phyloP scores from a whole-genome alignment of 1,140 invertebrate species.

The Trigoniulus corallinus region DNA sequence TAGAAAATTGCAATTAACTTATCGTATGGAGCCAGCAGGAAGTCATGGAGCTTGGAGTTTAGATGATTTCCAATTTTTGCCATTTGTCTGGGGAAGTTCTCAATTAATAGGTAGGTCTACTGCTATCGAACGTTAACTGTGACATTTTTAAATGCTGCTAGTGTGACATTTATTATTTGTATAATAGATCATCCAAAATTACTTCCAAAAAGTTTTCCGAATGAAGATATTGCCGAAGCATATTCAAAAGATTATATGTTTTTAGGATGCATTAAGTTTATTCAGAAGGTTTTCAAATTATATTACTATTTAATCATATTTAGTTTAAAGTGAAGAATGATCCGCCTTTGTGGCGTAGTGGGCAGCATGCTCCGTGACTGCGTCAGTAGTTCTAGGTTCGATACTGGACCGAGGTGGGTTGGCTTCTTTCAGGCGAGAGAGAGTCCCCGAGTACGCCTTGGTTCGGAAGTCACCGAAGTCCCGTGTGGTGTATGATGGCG shows the following conservation, averaged over 20 bases:
- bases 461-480: not conserved
- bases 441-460: no score
- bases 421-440: no score
- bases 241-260: conserved; percentile 81
- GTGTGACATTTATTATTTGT: conserved; percentile 19
- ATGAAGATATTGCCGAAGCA: conserved; percentile 53
- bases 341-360: no score
- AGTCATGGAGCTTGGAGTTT: conserved; percentile 96
- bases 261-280: conserved; percentile 83
- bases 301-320: not conserved
- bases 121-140: conserved; percentile 1
- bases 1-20: conserved; percentile 70
- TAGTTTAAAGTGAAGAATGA: not conserved
- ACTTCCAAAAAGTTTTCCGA: conserved; percentile 68
- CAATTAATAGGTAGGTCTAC: conserved; percentile 64
- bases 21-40: conserved; percentile 98
- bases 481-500: no score
- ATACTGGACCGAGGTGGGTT: no score
- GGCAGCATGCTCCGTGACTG: no score
- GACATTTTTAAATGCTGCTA: conserved; percentile 6
- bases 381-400: no score
- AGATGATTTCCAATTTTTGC: conserved; percentile 97
- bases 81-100: conserved; percentile 96
- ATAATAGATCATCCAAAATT: conserved; percentile 57
- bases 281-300: conserved; percentile 55